Percentiles rank a stretch among this genome's conserved stretches.
Evolutionary conservation across 2,113 vertebrate genomes (phyloP).

Genomic region (Enhydra lutris): DNA sequence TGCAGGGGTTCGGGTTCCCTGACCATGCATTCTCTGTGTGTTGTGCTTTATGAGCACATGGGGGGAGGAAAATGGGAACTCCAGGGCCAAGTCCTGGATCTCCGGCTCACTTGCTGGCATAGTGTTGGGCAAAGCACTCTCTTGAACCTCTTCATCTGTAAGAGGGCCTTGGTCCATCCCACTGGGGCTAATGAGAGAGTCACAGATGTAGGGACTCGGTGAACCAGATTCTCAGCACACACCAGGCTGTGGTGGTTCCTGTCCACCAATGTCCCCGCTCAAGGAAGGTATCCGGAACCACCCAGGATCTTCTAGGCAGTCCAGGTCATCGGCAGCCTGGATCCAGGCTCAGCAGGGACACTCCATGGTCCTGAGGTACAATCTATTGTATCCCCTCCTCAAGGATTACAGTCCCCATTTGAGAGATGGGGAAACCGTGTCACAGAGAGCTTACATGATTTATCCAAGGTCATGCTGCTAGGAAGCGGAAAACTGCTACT

Average conservation of each 20-base stretch:
- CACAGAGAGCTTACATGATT: not conserved
- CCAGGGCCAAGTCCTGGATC: not conserved
- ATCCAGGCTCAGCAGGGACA: not conserved
- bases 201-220: no score
- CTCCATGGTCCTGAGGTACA: not conserved
- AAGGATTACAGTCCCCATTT: not conserved
- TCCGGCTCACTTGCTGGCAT: not conserved
- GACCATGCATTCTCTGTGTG: not conserved
- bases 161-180: not conserved
- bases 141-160: not conserved
- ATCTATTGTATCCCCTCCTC: not conserved
- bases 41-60: not conserved
- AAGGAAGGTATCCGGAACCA: not conserved
- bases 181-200: not conserved
- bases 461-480: not conserved
- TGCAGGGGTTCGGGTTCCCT: rapidly evolving
- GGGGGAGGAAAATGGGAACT: not conserved
- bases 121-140: not conserved
- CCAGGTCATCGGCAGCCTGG: not conserved
- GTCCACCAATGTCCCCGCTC: not conserved
- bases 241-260: not conserved
- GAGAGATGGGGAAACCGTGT: not conserved
- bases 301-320: not conserved
- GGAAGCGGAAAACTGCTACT: not conserved
- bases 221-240: not conserved